Percentiles rank a stretch among this genome's conserved stretches.
These are phyloP conservation scores for Pedetes capensis DNA, from an alignment of 2,113 vertebrate species.

Conservation along the genomic window DNA sequence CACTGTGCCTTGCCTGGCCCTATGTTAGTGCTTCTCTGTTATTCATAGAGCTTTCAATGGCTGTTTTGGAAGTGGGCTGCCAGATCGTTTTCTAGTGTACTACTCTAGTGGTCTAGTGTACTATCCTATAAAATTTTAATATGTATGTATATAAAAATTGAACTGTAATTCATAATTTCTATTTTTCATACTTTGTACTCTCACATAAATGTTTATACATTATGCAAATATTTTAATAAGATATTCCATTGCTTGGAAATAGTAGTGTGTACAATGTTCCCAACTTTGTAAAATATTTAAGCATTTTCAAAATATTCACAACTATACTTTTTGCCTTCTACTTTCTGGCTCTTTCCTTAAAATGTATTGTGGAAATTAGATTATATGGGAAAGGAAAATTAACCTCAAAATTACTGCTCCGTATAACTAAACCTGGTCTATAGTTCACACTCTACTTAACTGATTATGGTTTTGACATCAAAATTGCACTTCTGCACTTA, in stretches of 20 bases:
- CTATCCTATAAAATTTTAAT: not conserved
- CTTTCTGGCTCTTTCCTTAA: constrained; percentile 3
- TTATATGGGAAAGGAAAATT: not conserved
- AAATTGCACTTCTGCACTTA: constrained; percentile 29
- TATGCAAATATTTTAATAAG: constrained; percentile 10
- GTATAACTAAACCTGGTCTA: not conserved
- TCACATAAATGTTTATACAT: not conserved
- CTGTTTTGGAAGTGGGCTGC: too few species aligned
- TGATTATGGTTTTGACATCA: constrained; percentile 10
- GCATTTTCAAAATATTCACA: not conserved
- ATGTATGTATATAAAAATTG: not conserved
- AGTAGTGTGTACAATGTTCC: not conserved
- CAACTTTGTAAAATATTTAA: not conserved
- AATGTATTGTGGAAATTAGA: not conserved
- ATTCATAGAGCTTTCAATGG: too few species aligned
- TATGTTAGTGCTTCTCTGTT: too few species aligned
- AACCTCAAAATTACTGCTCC: not conserved
- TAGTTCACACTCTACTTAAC: not conserved
- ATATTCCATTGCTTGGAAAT: not conserved
- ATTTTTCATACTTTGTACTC: not conserved
- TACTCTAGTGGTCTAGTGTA: too few species aligned
- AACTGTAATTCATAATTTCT: not conserved
- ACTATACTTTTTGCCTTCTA: not conserved
- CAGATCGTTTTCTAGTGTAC: too few species aligned
- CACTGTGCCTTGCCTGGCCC: too few species aligned